Percentiles rank a stretch among this genome's conserved stretches.
Conservation (phyloP, 2,888 invertebrate genomes). For the Chrysina gloriosa region DNA sequence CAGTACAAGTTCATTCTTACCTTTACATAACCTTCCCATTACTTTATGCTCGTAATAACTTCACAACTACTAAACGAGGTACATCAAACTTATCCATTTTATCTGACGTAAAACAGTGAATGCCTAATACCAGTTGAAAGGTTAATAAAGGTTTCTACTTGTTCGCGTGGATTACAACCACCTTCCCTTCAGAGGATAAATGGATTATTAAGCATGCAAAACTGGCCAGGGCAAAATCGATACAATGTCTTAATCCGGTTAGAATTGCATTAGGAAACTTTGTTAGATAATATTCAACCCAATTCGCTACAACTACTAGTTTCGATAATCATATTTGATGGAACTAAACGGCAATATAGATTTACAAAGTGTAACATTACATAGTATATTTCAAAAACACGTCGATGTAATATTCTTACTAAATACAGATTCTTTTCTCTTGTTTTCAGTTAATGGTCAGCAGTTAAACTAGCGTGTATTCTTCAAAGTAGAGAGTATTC, state of each 20-base stretch:
- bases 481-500: too few relatives aligned
- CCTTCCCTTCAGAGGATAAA: constrained; percentile 9
- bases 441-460: too few relatives aligned
- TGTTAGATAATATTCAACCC: neutral
- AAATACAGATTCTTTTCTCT: too few relatives aligned
- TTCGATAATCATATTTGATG: too few relatives aligned
- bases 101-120: neutral
- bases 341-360: too few relatives aligned
- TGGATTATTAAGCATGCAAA: neutral
- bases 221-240: neutral
- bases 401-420: too few relatives aligned
- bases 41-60: neutral
- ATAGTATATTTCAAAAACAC: too few relatives aligned
- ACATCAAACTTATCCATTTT: neutral
- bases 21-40: neutral
- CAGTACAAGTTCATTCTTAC: neutral
- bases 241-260: neutral
- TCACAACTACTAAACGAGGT: neutral
- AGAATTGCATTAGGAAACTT: neutral
- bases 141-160: constrained; percentile 2
- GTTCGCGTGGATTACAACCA: neutral
- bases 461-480: too few relatives aligned
- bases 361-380: too few relatives aligned
- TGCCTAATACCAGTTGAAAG: neutral
- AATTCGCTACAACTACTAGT: too few relatives aligned